Evolutionary conservation across 1,140 invertebrate genomes (phyloP), one percentile per base, ranked within the genome.

Genomic region (Lucilia cuprina): DNA sequence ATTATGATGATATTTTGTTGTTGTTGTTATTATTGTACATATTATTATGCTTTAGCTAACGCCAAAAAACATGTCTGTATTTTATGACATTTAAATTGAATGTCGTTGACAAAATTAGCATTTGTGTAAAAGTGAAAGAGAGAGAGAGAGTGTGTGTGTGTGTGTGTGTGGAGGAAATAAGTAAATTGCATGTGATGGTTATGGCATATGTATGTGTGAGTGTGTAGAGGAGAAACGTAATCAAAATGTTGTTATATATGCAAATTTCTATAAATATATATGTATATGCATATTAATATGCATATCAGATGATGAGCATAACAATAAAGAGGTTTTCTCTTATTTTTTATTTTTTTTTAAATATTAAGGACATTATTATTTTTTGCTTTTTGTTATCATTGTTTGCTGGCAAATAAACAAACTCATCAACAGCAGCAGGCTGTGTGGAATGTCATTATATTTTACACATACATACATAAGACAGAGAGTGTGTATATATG

Each of bases 281-380:
- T 78, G n/a, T n/a, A n/a, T n/a, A n/a, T n/a, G 41, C 34, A 78
- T n/a, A 78, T 78, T 49, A 82, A 82, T 50, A 82, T 82, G 35
- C 19, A 35, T 19, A 82, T 35, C 35, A 41, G 35, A 41, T 41
- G 35, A 41, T 41, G 35, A 41, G 35, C 35, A 41, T 41, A 41
- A 41, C 35, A 8, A 41, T 41, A 41, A 8, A 41, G 35, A 41
- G 35, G 35, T 55, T 55, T 55, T 55, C 14, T 55, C 13, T 55
- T 55, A n/a, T n/a, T n/a, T n/a, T n/a, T n/a, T n/a, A n/a, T n/a
- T n/a, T n/a, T n/a, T n/a, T n/a, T n/a, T n/a, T n/a, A n/a, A n/a
- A n/a, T n/a, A n/a, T n/a, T n/a, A n/a, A n/a, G n/a, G n/a, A n/a
- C n/a, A n/a, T 8, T 55, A 13, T 55, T 55, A 17, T 55, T 13